Conservation (phyloP, 2,113 vertebrate genomes). For the Hirundichthys speculiger region DNA sequence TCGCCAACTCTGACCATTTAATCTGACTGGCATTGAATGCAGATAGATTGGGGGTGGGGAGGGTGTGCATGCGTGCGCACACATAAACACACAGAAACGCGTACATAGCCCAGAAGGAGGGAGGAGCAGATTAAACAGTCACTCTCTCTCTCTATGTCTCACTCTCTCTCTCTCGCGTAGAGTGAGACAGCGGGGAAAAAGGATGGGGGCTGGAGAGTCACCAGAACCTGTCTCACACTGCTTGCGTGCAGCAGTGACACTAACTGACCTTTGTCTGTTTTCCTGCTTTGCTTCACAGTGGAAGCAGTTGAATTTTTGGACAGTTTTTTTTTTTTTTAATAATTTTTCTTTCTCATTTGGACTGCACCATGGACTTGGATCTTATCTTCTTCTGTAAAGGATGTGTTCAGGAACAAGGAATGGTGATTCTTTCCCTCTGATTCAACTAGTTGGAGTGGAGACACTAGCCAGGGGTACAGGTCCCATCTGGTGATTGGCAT, state of each 20-base stretch:
- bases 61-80: constrained; percentile 14
- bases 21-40: constrained; percentile 70
- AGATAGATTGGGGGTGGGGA: constrained; percentile 64
- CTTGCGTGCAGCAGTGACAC: constrained; percentile 33
- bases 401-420: constrained; percentile 56
- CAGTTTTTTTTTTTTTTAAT: constrained; percentile 2
- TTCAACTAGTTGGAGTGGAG: constrained; percentile 43
- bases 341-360: not conserved
- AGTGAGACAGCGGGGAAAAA: constrained; percentile 34
- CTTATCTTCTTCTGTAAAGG: constrained; percentile 20
- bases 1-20: constrained; percentile 77
- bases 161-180: constrained; percentile 42
- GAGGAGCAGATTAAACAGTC: constrained; percentile 69
- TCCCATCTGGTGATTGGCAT: constrained; percentile 30
- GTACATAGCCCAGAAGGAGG: constrained; percentile 17
- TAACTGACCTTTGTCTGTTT: constrained; percentile 33
- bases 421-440: constrained; percentile 13
- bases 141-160: constrained; percentile 54
- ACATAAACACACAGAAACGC: constrained; percentile 5
- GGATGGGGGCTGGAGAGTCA: constrained; percentile 53
- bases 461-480: constrained; percentile 26
- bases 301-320: constrained; percentile 1
- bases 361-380: constrained; percentile 55
- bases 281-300: constrained; percentile 14
- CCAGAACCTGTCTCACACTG: constrained; percentile 45